Evolutionary conservation across 2,888 invertebrate genomes (phyloP), one percentile per base, ranked within the genome.

Genomic region (Habrosyne pyritoides): DNA sequence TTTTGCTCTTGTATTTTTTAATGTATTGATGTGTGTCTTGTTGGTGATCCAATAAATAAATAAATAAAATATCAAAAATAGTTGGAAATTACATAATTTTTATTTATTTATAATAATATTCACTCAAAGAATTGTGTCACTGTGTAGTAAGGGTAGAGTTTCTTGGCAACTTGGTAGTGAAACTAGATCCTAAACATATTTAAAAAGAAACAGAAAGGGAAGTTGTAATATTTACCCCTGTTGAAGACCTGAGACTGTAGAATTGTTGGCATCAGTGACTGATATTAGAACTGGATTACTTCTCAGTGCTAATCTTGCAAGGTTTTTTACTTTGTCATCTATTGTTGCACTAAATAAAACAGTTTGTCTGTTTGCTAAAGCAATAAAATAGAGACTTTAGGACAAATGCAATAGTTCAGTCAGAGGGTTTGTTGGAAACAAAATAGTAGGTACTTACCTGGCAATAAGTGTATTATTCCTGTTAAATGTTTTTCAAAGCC

Each of bases 291-390:
- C 92, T 1, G 98, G 98, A 81, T 98, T 96, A 71, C 96, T 96
- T 83, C 97, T 98, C 49, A 99, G 84, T 0, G 99, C 98, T 54
- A 98, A 86, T 69, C 95, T 94, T 0, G 97, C 97, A 52, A 99
- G 89, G 66, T 97, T 97, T 83, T 98, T 96, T 2, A 97, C 97
- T 88, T 97, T 97, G 58, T 96, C 94, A 21, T 98, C 98, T 77
- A 98, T 96, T n/a, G 99, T 99, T n/a, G 99, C 99, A 79, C 98
- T 98, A 84, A 99, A 99, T 58, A 99, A 84, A 95, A 99, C 96
- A 0, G 99, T 99, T 91, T 99, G 99, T 54, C 99, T 94, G 52
- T 95, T 95, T 87, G 96, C 98, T 98, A 81, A 47, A 93, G 93
- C 54, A 64, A 72, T 21, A 12, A 47, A 21, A 47, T 21, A 10